phyloP scores from a whole-genome alignment of 2,797 vertebrate species.

The Sebastes alutus region DNA sequence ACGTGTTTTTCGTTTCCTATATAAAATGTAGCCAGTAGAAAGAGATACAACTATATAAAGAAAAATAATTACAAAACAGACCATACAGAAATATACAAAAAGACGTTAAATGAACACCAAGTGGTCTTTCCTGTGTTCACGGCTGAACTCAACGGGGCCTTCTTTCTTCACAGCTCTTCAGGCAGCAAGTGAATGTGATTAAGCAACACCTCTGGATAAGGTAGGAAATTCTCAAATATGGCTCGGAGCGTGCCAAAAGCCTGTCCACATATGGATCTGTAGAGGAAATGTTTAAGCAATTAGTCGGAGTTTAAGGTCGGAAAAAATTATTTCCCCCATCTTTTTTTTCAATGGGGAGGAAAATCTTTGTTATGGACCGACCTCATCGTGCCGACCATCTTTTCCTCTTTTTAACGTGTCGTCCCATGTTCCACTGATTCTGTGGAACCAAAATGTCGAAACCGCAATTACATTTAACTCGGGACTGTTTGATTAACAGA shows the following conservation, averaged over 20 bases:
- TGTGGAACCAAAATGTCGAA: constrained; percentile 46
- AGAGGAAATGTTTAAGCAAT: constrained; percentile 73
- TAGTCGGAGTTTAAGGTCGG: constrained; percentile 57
- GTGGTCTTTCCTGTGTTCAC: not conserved
- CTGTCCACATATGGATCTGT: constrained; percentile 47
- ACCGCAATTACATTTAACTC: constrained; percentile 53
- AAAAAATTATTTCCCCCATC: constrained; percentile 51
- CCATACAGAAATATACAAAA: not conserved
- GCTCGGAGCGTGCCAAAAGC: constrained; percentile 31
- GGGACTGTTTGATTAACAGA: constrained; percentile 51
- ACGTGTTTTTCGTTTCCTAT: not conserved
- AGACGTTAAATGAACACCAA: not conserved
- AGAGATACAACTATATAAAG: not conserved
- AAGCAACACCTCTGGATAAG: constrained; percentile 58
- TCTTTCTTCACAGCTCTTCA: constrained; percentile 18
- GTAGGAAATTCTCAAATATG: constrained; percentile 52
- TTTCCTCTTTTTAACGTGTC: constrained; percentile 35
- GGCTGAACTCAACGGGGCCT: not conserved
- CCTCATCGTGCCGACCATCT: constrained; percentile 39
- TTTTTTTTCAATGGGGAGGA: constrained; percentile 42
- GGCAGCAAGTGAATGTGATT: constrained; percentile 36
- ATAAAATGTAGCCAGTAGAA: not conserved
- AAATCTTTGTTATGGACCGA: constrained; percentile 67
- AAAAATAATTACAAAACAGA: not conserved
- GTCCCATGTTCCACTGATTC: constrained; percentile 48